Evolutionary conservation across 2,113 vertebrate species (phyloP).

Genomic region (Setophaga petechia): DNA sequence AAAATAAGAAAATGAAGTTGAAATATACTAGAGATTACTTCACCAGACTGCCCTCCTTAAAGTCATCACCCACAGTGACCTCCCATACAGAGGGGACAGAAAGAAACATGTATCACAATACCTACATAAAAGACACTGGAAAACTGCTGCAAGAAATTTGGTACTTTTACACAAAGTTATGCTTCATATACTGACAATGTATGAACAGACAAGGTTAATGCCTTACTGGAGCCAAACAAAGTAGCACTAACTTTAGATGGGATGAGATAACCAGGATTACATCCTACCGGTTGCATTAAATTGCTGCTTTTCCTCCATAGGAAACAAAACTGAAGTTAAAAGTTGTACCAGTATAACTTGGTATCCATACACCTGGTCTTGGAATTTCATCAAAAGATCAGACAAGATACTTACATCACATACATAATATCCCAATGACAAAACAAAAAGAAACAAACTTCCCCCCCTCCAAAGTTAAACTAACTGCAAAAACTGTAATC

Average conservation of each 20-base stretch:
- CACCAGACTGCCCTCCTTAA: not conserved
- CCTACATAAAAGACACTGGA: not conserved
- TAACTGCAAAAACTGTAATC: not conserved
- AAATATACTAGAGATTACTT: not conserved
- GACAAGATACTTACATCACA: not conserved
- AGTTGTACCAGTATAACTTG: not conserved
- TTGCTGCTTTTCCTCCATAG: not conserved
- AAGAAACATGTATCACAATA: not conserved
- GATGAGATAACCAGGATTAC: not conserved
- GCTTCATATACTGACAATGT: not conserved
- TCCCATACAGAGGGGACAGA: not conserved
- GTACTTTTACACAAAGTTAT: not conserved
- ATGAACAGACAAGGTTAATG: not conserved
- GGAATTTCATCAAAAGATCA: not conserved
- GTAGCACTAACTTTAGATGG: not conserved
- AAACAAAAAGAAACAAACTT: not conserved
- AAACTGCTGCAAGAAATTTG: not conserved
- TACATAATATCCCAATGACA: not conserved
- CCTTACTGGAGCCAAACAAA: not conserved
- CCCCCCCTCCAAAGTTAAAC: not conserved
- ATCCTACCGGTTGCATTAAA: not conserved
- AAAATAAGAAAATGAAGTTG: not conserved
- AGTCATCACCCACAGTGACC: not conserved
- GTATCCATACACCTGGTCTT: not conserved
- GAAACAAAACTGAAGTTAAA: not conserved